phyloP scores from a whole-genome alignment of 2,797 vertebrate genomes.

The Myotis daubentonii region DNA sequence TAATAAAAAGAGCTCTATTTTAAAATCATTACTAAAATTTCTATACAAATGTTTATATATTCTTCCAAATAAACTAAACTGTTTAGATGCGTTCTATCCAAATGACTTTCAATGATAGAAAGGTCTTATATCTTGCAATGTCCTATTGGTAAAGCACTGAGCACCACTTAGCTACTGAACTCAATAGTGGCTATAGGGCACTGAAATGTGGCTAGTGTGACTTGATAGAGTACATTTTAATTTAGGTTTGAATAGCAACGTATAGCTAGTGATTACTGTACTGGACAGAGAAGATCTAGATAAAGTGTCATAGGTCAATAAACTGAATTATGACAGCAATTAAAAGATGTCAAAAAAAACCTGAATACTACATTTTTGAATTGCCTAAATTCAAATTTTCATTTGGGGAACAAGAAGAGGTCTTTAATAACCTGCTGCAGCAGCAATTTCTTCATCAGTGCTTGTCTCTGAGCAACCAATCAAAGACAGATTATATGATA shows the following conservation, averaged over 20 bases:
- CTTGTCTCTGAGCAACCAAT: conserved; percentile 93
- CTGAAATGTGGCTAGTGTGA: background rate
- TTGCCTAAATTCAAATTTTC: conserved; percentile 18
- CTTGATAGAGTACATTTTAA: background rate
- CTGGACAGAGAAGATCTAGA: background rate
- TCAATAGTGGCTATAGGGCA: background rate
- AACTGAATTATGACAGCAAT: background rate
- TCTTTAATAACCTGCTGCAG: conserved; percentile 90
- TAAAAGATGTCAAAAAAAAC: conserved; percentile 25
- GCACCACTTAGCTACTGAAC: background rate
- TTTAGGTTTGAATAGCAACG: background rate
- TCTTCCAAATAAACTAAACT: conserved; percentile 41
- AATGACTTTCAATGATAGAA: background rate
- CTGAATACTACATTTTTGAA: conserved; percentile 19
- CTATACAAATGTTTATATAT: background rate
- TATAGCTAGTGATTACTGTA: background rate
- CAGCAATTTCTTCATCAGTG: conserved; percentile 88
- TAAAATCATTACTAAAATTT: conserved; percentile 33
- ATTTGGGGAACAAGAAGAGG: conserved; percentile 34
- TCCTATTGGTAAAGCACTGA: background rate
- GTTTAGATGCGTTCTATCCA: background rate
- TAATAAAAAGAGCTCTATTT: background rate
- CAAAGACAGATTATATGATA: conserved; percentile 94
- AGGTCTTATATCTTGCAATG: background rate
- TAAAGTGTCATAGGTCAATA: background rate